Conservation (phyloP, 2,888 invertebrate genomes). For the Siphonodentalium dalli region DNA sequence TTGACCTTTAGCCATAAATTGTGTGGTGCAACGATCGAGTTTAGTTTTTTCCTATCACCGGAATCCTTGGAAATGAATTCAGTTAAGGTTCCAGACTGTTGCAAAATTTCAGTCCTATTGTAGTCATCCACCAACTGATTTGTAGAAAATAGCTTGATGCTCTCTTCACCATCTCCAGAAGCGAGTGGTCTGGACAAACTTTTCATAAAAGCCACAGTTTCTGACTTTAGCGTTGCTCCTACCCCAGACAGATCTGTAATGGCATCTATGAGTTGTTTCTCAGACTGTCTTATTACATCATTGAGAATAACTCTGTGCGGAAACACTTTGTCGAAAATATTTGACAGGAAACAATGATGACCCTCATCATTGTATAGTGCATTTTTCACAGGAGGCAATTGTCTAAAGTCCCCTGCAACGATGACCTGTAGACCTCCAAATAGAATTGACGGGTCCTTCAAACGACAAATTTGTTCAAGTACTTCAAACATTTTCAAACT, state of each 20-base stretch:
- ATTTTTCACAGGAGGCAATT: neutral
- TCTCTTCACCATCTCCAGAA: too few species aligned
- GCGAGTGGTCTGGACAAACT: neutral
- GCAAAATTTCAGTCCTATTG: neutral
- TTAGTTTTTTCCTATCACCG: neutral
- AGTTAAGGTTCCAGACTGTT: neutral
- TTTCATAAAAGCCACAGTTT: too few species aligned
- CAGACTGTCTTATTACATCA: too few species aligned
- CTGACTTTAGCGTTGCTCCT: too few species aligned
- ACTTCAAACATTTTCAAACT: neutral
- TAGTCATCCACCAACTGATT: constrained; percentile 5
- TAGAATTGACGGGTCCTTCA: too few species aligned
- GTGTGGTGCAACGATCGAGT: neutral
- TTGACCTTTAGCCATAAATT: neutral
- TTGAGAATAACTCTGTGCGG: neutral
- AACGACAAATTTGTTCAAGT: too few species aligned
- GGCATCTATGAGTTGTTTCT: too few species aligned
- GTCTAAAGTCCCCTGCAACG: neutral
- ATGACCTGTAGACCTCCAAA: neutral
- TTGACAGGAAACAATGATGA: neutral
- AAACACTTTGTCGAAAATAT: neutral
- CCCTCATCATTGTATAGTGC: neutral
- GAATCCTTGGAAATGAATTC: neutral
- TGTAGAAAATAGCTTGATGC: neutral
- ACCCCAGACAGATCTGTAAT: too few species aligned